Evolutionary conservation across 1,140 invertebrate genomes (phyloP), one percentile per base, ranked within the genome.

Genomic region (Heliothis virescens): DNA sequence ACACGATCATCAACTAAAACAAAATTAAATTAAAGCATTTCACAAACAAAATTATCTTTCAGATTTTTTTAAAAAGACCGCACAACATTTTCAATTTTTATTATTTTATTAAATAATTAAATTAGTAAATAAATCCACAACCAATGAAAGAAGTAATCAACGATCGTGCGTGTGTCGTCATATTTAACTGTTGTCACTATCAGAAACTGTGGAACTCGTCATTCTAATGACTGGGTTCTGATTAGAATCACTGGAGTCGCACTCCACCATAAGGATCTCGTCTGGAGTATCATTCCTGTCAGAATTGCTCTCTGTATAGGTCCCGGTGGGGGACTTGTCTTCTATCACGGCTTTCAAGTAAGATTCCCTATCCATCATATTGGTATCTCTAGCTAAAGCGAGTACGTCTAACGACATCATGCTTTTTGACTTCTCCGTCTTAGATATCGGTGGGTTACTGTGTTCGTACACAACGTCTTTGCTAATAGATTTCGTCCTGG

Each of bases 321-420:
- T 94, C 0, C 91, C 93, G 12, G 91, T 93, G 0, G 93, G 93
- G 0, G 92, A 94, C 47, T 94, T 94, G 57, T 94, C 93, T 63
- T 94, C 93, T 5, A 94, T 94, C 0, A 94, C 92, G 1, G 93
- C 93, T 76, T 94, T 94, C 3, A 94, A 79, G 65, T 94, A 94
- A 0, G 92, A 94, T 62, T 94, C 93, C 13, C 92, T 80, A 26
- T 94, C 93, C 88, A 90, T 89, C 18, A 91, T 93, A 9, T 88
- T 90, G 0, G 92, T 88, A 21, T 94, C 93, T 29, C 92, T 85
- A 0, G 92, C 92, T 41, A 94, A 72, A 59, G 93, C 90, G 1
- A 94, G 80, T 0, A 94, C 93, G 26, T 94, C 93, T 52, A 94
- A 69, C 0, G 92, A 94, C 92, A 94, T 93, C 93, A 94, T 94